These are phyloP conservation scores for Xiphophorus maculatus DNA, from an alignment of 2,113 vertebrate genomes.

Conservation along the genomic window DNA sequence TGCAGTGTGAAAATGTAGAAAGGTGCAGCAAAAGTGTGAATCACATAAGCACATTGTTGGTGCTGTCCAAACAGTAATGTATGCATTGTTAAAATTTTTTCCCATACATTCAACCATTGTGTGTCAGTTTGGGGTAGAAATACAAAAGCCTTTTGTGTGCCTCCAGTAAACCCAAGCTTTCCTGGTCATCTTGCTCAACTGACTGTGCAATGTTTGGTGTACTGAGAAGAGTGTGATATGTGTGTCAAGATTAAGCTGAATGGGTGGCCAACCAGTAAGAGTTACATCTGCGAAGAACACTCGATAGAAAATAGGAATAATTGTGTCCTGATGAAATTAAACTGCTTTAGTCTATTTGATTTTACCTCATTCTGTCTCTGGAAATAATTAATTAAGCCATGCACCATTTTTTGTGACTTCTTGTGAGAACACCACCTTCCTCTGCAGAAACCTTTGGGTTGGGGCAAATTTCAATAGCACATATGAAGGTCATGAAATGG, in stretches of 20 bases:
- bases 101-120: slow-evolving; percentile 61
- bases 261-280: slow-evolving; percentile 38
- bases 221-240: slow-evolving; percentile 34
- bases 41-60: slow-evolving; percentile 15
- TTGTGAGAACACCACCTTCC: too few relatives aligned
- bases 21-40: slow-evolving; percentile 21
- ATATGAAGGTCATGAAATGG: too few relatives aligned
- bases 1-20: neutral
- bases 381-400: too few relatives aligned
- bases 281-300: slow-evolving; percentile 18
- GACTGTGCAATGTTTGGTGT: slow-evolving; percentile 72
- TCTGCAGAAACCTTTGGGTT: too few relatives aligned
- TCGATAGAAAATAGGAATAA: neutral
- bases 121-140: slow-evolving; percentile 51
- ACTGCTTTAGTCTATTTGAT: neutral
- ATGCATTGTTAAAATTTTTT: slow-evolving; percentile 63
- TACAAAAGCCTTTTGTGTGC: slow-evolving; percentile 75
- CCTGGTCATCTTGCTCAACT: slow-evolving; percentile 71
- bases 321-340: neutral
- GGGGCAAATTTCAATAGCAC: too few relatives aligned
- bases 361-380: too few relatives aligned
- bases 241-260: slow-evolving; percentile 2
- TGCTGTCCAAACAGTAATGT: slow-evolving; percentile 43
- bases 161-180: slow-evolving; percentile 73
- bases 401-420: too few relatives aligned